Percentiles rank a stretch among this genome's conserved stretches.
Conservation (phyloP, 2,113 vertebrate genomes). For the Lagopus leucura region DNA sequence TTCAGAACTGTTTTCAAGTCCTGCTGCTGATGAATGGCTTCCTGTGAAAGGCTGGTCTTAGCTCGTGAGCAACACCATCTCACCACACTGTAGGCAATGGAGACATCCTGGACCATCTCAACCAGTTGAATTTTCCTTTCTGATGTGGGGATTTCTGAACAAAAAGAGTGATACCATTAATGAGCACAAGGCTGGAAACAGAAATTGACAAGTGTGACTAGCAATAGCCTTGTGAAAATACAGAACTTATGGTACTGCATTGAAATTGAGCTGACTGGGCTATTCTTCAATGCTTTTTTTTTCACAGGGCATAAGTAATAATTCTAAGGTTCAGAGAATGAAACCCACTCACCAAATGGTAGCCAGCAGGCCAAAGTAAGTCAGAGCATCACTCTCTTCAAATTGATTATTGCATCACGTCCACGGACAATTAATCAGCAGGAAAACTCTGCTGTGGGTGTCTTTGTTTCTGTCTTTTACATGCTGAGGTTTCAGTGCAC, state of each 20-base stretch:
- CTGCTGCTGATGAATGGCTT: neutral
- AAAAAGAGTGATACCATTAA: neutral
- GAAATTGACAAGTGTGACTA: neutral
- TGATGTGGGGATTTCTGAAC: neutral
- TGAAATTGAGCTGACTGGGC: neutral
- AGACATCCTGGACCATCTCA: neutral
- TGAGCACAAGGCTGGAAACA: neutral
- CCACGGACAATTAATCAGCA: neutral
- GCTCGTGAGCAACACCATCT: neutral
- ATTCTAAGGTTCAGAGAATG: neutral
- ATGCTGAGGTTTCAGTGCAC: accelerated
- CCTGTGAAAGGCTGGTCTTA: neutral
- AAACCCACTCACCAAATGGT: neutral
- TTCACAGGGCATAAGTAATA: neutral
- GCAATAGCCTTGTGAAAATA: neutral
- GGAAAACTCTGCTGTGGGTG: neutral
- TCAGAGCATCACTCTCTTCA: neutral
- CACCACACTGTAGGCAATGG: neutral
- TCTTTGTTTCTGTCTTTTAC: neutral
- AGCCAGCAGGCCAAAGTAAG: neutral
- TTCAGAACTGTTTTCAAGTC: neutral
- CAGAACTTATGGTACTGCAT: neutral
- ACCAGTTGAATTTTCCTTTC: neutral
- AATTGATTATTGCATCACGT: neutral
- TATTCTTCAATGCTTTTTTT: neutral